Evolutionary conservation across 1,140 invertebrate genomes (phyloP).

Genomic region (Musca domestica): DNA sequence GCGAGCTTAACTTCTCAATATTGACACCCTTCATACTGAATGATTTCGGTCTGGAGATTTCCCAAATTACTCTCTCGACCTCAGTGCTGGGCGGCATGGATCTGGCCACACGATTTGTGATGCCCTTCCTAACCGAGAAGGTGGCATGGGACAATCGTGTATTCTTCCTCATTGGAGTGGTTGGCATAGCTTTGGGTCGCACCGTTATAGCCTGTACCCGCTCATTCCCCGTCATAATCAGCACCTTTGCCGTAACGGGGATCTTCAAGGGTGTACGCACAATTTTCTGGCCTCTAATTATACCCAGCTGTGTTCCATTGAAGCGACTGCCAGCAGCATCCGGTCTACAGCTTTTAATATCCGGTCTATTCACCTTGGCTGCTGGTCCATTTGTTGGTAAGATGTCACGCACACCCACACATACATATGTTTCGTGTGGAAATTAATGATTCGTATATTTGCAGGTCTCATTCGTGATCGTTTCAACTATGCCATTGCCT

Average conservation of each 20-base stretch:
- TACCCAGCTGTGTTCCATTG: slow-evolving; percentile 64
- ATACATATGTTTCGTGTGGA: neutral
- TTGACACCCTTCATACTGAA: slow-evolving; percentile 67
- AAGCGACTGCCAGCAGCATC: slow-evolving; percentile 63
- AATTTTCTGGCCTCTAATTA: slow-evolving; percentile 66
- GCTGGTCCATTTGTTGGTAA: slow-evolving; percentile 62
- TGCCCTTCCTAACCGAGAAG: slow-evolving; percentile 64
- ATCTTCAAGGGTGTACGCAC: slow-evolving; percentile 64
- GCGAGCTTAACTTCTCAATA: slow-evolving; percentile 69
- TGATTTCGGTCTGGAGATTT: slow-evolving; percentile 60
- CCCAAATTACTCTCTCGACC: slow-evolving; percentile 62
- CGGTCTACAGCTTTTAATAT: slow-evolving; percentile 62
- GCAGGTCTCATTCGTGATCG: slow-evolving; percentile 62
- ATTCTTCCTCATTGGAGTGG: slow-evolving; percentile 67
- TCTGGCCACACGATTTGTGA: slow-evolving; percentile 60
- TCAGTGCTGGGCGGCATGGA: slow-evolving; percentile 62
- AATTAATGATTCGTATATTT: slow-evolving; percentile 31
- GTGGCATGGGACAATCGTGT: slow-evolving; percentile 64
- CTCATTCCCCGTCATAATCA: slow-evolving; percentile 53
- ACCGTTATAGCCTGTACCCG: slow-evolving; percentile 57
- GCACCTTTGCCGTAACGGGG: slow-evolving; percentile 62
- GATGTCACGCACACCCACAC: neutral
- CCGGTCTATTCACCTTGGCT: slow-evolving; percentile 59
- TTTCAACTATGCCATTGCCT: slow-evolving; percentile 58
- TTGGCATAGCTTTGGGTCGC: slow-evolving; percentile 64